Base-by-base conservation (phyloP, 2,797 vertebrate genomes). In the Protosalanx chinensis region DNA sequence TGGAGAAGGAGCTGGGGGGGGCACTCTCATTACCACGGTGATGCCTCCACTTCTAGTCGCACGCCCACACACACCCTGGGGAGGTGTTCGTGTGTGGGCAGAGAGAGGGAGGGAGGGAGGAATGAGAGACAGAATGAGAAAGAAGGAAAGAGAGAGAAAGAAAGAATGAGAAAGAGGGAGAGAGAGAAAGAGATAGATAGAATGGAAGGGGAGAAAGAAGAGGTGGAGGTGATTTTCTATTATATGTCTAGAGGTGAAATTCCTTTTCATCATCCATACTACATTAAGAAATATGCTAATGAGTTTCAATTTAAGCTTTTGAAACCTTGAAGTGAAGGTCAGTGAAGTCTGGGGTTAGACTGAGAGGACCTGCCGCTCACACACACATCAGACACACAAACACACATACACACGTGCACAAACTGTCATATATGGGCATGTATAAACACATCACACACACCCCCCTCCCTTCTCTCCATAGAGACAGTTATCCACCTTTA, bases 401-500 rank as follows among this genome's bases (percentile, higher is more conserved):
- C 49, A 32, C 46, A 15, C 46, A 67, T 15, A 18, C 66, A 23
- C 13, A 32, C 49, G 27, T 29, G 12, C 51, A 10, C 51, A 30
- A 7, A 23, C 32, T 16, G 4, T 37, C 59, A 30, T 46, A 69
- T 29, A 35, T 30, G 29, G 16, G 12, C 27, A 71, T 27, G 15
- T 61, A 64, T 27, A 53, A 10, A 64, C 18, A 70, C 41, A 53
- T 35, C 7, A 72, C 41, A 57, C 61, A 41, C 67, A 30, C 30
- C 67, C 46, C 64, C 35, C 51, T 16, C 3, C 15, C 60, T 37
- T 12, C 71, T 46, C 41, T 46, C 41, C 3, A 46, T 46, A 18
- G 51, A 59, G 29, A 18, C 75, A 73, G 74, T 81, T 78, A 82
- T 81, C 78, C 70, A 75, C 61, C 35, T 70, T 80, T 78, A 69